phyloP scores from a whole-genome alignment of 2,888 invertebrate genomes.

The Kuschelorhynchus macadamiae region DNA sequence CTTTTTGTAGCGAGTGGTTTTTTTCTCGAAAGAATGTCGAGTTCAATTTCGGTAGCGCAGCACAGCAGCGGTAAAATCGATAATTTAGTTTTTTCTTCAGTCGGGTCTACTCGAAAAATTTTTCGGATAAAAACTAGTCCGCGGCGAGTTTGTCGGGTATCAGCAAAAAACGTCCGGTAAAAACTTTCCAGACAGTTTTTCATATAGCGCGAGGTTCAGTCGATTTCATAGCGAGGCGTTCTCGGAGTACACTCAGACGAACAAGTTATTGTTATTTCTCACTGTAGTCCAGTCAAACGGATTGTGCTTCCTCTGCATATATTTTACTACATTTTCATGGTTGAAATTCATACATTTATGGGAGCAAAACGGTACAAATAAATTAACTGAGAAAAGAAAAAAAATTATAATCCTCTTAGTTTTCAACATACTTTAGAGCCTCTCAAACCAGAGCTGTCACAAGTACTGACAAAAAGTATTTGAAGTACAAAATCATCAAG shows the following conservation, averaged over 20 bases:
- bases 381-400: too few relatives aligned
- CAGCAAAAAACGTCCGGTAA: slow-evolving; percentile 64
- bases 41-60: slow-evolving; percentile 62
- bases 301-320: slow-evolving; percentile 6
- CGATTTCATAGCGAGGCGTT: slow-evolving; percentile 62
- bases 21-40: slow-evolving; percentile 60
- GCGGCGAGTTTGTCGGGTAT: slow-evolving; percentile 62
- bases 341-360: too few relatives aligned
- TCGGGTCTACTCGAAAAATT: slow-evolving; percentile 62
- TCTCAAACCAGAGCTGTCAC: too few relatives aligned
- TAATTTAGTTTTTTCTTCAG: slow-evolving; percentile 62
- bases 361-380: too few relatives aligned
- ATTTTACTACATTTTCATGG: too few relatives aligned
- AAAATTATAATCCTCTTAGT: too few relatives aligned
- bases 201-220: slow-evolving; percentile 63
- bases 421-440: too few relatives aligned
- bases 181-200: slow-evolving; percentile 67
- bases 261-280: slow-evolving; percentile 46
- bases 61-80: slow-evolving; percentile 61
- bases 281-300: slow-evolving; percentile 39
- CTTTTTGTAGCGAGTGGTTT: slow-evolving; percentile 46
- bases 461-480: too few relatives aligned
- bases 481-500: too few relatives aligned
- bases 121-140: slow-evolving; percentile 66
- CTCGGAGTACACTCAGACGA: slow-evolving; percentile 46